A percentile compares a stretch with the other conserved stretches of the same genome.
phyloP scores from a whole-genome alignment of 2,888 invertebrate genomes.

The Priapulus caudatus region DNA sequence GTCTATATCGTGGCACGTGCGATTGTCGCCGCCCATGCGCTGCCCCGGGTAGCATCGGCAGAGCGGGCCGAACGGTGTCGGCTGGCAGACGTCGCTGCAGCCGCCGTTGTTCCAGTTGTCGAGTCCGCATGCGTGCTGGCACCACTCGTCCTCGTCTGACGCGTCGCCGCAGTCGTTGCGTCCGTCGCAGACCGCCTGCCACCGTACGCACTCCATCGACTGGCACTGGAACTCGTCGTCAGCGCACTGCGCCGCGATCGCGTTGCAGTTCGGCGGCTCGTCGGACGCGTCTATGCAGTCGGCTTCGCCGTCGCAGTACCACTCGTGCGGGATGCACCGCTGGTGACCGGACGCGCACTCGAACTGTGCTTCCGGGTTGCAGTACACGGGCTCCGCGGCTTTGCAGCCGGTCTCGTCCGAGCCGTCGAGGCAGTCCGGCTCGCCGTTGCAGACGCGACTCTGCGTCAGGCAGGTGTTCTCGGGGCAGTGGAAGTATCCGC shows the following conservation, averaged over 20 bases:
- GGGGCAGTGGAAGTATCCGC: too few species aligned
- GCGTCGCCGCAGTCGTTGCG: background rate
- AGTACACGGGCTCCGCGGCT: too few species aligned
- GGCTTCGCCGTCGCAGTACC: background rate
- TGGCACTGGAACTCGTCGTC: background rate
- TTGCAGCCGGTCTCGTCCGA: too few species aligned
- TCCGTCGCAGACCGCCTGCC: background rate
- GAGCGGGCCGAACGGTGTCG: background rate
- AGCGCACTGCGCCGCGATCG: background rate
- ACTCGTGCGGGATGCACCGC: too few species aligned
- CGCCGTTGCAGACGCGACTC: too few species aligned
- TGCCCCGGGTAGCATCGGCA: background rate
- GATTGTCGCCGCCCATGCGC: background rate
- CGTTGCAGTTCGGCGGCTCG: background rate
- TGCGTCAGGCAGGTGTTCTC: too few species aligned
- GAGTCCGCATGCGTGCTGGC: background rate
- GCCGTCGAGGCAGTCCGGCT: background rate
- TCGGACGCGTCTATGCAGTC: background rate
- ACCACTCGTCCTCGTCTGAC: background rate
- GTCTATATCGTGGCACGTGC: background rate
- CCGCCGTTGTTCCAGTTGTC: background rate
- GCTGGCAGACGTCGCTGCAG: background rate
- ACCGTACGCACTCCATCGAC: background rate
- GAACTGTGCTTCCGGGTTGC: too few species aligned
- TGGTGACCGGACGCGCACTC: too few species aligned